Conservation (phyloP, 2,888 invertebrate species). For the Acanthosepion pharaonis region DNA sequence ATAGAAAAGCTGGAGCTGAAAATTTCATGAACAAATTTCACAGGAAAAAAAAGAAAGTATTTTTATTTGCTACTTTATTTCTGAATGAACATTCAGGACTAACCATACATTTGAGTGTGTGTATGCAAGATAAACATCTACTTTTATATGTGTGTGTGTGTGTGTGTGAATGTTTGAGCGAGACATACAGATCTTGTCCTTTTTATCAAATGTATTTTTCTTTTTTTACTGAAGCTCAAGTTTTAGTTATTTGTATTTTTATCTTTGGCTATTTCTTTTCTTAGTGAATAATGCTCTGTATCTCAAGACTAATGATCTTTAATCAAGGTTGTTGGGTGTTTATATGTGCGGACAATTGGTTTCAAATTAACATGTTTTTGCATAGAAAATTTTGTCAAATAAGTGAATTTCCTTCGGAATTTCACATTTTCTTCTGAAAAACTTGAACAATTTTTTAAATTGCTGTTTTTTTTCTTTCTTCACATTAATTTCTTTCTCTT, state of each 20-base stretch:
- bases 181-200: too few species aligned
- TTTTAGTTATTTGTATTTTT: background rate
- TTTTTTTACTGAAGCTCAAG: background rate
- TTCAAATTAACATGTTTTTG: background rate
- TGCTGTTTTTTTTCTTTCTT: background rate
- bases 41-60: too few species aligned
- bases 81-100: too few species aligned
- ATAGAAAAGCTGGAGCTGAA: too few species aligned
- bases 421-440: background rate
- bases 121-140: too few species aligned
- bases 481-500: background rate
- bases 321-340: background rate
- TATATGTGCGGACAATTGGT: background rate
- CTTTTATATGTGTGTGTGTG: too few species aligned
- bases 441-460: background rate
- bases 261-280: background rate
- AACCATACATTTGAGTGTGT: too few species aligned
- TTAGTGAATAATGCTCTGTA: background rate
- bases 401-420: background rate
- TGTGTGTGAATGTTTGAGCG: too few species aligned
- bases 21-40: too few species aligned
- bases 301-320: background rate
- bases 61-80: too few species aligned
- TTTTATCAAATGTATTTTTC: background rate
- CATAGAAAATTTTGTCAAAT: background rate